phyloP scores from a whole-genome alignment of 2,797 vertebrate genomes.

The Malacoraja senta region DNA sequence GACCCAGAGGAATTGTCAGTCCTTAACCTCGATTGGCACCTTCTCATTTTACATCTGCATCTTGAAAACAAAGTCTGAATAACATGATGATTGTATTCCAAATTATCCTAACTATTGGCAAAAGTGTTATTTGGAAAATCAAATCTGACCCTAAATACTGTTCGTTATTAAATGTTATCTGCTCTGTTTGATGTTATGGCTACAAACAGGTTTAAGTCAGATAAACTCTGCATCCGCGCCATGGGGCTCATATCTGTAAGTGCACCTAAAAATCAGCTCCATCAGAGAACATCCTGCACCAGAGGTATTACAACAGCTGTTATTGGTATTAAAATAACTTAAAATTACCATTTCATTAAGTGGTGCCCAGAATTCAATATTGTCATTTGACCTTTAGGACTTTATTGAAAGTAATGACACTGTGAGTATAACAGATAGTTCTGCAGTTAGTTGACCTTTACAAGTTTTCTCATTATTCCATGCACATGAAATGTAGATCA shows the following conservation, averaged over 20 bases:
- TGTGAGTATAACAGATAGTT: slow-evolving; percentile 25
- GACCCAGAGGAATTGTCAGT: neutral
- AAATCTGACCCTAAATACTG: neutral
- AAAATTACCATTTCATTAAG: slow-evolving; percentile 30
- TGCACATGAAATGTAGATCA: slow-evolving; percentile 5
- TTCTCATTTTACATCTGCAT: neutral
- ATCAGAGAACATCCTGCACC: neutral
- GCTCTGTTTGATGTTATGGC: neutral
- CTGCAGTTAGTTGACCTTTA: slow-evolving; percentile 31
- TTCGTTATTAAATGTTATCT: neutral
- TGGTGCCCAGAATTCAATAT: slow-evolving; percentile 16
- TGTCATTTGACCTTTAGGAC: slow-evolving; percentile 38
- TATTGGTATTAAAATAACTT: neutral
- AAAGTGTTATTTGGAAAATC: neutral
- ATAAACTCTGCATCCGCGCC: neutral
- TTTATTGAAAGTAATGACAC: slow-evolving; percentile 21
- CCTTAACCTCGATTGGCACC: no score
- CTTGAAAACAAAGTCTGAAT: neutral
- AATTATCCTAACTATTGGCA: neutral
- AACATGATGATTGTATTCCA: neutral
- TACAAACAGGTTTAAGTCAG: neutral
- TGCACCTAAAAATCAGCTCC: slow-evolving; percentile 17
- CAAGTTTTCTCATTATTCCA: slow-evolving; percentile 18
- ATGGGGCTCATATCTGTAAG: neutral
- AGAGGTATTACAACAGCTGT: neutral